phyloP scores from a whole-genome alignment of 1,140 invertebrate species.

The Gonioctena quinquepunctata region DNA sequence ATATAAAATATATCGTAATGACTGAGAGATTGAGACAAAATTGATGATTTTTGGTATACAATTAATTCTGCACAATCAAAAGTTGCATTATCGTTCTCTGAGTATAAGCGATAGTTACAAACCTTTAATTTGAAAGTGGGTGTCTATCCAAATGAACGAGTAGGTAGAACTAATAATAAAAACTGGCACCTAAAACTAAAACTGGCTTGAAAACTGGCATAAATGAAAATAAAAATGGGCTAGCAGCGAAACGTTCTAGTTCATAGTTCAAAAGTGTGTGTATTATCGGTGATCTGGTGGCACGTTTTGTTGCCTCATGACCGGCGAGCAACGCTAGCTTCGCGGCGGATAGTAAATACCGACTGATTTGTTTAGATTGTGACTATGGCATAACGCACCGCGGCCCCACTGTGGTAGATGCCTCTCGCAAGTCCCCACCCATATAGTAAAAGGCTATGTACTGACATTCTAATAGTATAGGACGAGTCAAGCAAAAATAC shows the following conservation, averaged over 20 bases:
- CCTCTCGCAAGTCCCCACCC: slow-evolving; percentile 19
- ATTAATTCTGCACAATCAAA: no score
- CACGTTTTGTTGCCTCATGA: slow-evolving; percentile 6
- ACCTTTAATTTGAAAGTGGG: neutral
- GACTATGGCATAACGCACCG: slow-evolving; percentile 25
- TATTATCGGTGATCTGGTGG: slow-evolving; percentile 3
- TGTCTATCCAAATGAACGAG: neutral
- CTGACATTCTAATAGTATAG: slow-evolving; percentile 29
- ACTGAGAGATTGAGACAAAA: no score
- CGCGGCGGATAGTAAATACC: slow-evolving; percentile 6
- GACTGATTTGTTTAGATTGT: slow-evolving; percentile 12
- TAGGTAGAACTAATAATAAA: neutral
- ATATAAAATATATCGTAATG: no score
- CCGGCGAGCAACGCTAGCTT: neutral
- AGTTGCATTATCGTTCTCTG: no score
- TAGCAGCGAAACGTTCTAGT: neutral
- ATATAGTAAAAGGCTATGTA: slow-evolving; percentile 31
- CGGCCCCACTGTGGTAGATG: slow-evolving; percentile 23
- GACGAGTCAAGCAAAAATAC: slow-evolving; percentile 18
- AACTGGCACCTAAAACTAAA: slow-evolving; percentile 10
- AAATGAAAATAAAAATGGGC: neutral
- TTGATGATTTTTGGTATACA: no score
- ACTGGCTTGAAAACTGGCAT: slow-evolving; percentile 9
- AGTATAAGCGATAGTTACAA: neutral
- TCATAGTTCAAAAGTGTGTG: slow-evolving; percentile 2